Base-by-base conservation (phyloP, 2,113 vertebrate species). In the Vicugna pacos region DNA sequence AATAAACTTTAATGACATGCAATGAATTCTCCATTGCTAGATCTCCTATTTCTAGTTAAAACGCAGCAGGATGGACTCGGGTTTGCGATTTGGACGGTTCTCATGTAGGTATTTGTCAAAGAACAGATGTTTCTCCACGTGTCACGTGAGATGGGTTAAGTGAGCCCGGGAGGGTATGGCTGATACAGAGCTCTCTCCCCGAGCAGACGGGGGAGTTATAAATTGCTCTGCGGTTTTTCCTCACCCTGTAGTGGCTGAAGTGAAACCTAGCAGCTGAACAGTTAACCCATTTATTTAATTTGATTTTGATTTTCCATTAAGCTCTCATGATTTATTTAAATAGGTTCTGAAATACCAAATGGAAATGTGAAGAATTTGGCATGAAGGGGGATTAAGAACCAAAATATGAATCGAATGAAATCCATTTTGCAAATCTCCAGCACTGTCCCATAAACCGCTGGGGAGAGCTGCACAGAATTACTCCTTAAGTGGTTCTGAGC, bases 381-480 rank as follows among this genome's bases (percentile, higher is more conserved):
- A 93, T 95, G 76, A 48, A 92, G 58, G 54, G 52, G 28, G 89
- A 97, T 92, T 16, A 70, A 87, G 95, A 94, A 83, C 82, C 65
- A 91, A 77, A 95, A 70, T 89, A 97, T 94, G 54, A 28, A 94
- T 81, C 84, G 48, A 73, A 92, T 96, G 81, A 90, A 98, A 96
- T 93, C 50, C 75, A 94, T 96, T 97, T 97, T 88, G 91, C 98
- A 97, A 97, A 98, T 97, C 93, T 96, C 89, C 96, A 93, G 91
- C 35, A 89, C 86, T 97, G 65, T 97, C 64, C 72, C 89, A 92
- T 96, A 97, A 97, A 97, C 85, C 12, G 4, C 58, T 89, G 90
- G 89, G 92, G 91, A 52, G 97, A 76, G 46, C 94, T 95, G 83
- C 64, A 72, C 28, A 89, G 79, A 97, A 91, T 95, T 81, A 64